Conservation (phyloP, 23 tunicate species). For the Ciona savignyi region DNA sequence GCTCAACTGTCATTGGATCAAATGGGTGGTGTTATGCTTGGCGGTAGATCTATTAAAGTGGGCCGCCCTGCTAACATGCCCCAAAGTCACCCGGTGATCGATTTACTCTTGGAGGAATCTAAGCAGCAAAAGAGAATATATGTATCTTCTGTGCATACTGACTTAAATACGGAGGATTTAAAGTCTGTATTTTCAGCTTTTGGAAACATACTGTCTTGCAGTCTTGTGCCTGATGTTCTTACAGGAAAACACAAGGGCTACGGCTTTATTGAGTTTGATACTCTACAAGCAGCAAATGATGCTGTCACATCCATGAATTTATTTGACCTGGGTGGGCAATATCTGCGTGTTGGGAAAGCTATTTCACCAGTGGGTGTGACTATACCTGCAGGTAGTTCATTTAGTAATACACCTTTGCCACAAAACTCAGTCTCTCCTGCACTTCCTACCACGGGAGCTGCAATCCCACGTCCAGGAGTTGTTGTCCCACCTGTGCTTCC, state of each 20-base stretch:
- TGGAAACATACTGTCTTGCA: conserved; percentile 78
- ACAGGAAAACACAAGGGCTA: conserved; percentile 92
- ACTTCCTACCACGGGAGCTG: conserved; percentile 5
- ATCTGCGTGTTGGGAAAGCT: conserved; percentile 86
- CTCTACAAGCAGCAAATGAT: conserved; percentile 80
- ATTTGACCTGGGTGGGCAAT: conserved; percentile 96
- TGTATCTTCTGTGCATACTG: conserved; percentile 81
- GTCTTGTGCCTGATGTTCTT: conserved; percentile 61
- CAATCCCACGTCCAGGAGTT: conserved; percentile 14
- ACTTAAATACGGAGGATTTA: conserved; percentile 73
- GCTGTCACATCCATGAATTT: conserved; percentile 92
- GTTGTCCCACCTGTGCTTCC: not conserved
- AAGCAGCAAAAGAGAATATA: conserved; percentile 68
- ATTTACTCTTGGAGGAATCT: conserved; percentile 76
- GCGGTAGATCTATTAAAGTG: conserved; percentile 81
- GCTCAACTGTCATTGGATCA: conserved; percentile 94
- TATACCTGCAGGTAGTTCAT: conserved; percentile 67
- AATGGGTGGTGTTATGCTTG: conserved; percentile 84
- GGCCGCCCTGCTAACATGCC: conserved; percentile 97
- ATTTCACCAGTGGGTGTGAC: conserved; percentile 79
- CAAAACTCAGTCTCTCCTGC: conserved; percentile 19
- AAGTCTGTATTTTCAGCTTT: conserved; percentile 91
- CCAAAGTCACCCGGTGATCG: conserved; percentile 86
- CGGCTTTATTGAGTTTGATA: conserved; percentile 93
- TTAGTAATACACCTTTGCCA: conserved; percentile 32